Percentiles rank a stretch among this genome's conserved stretches.
Conservation (phyloP, 2,888 invertebrate species). For the Stenoptilia bipunctidactyla region DNA sequence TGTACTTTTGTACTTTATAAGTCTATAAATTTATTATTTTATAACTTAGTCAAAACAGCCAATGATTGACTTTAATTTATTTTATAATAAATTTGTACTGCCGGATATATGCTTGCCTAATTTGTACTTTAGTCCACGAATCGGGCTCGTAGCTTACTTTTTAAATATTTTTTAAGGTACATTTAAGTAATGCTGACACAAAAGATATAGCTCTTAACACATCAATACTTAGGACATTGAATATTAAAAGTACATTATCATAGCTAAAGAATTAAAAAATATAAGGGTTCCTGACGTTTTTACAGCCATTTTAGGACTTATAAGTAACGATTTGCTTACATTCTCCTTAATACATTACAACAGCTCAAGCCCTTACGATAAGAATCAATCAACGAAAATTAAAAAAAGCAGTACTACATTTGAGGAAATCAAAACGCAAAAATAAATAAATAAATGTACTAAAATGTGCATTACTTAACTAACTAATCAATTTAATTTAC, state of each 20-base stretch:
- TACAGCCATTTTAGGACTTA: constrained; percentile 41
- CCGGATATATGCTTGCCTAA: constrained; percentile 59
- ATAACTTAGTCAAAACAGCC: not conserved
- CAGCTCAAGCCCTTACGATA: too few species aligned
- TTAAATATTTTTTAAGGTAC: constrained; percentile 20
- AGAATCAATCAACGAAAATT: too few species aligned
- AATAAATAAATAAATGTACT: constrained; percentile 9
- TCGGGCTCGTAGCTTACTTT: constrained; percentile 52
- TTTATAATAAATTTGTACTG: constrained; percentile 66
- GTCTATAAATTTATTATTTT: not conserved
- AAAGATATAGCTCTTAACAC: constrained; percentile 33
- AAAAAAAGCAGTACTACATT: too few species aligned
- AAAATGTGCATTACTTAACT: too few species aligned
- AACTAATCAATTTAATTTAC: too few species aligned
- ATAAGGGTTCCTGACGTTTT: constrained; percentile 28
- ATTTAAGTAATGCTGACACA: constrained; percentile 47
- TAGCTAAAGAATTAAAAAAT: not conserved
- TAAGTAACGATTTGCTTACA: too few species aligned
- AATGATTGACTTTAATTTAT: constrained; percentile 11
- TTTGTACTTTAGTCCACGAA: constrained; percentile 66
- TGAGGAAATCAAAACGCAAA: too few species aligned
- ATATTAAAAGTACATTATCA: not conserved
- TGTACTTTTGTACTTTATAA: not conserved
- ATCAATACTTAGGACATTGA: not conserved
- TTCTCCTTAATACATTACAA: too few species aligned